These are phyloP conservation scores for Drosophila aff. DNA, from an alignment of 1,140 invertebrate species.

Conservation along the genomic window DNA sequence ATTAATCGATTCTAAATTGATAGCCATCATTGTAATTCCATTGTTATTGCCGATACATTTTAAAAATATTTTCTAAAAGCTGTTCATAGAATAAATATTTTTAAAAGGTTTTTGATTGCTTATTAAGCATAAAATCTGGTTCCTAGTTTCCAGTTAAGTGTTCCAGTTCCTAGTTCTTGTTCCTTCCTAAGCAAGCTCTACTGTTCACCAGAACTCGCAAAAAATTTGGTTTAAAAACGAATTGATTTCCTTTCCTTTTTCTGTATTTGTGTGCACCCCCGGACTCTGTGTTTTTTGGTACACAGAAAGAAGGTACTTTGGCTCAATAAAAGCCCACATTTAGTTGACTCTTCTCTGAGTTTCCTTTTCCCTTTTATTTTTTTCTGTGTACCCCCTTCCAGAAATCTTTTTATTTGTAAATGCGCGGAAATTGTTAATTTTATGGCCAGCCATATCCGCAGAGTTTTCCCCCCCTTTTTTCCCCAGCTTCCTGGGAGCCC, in stretches of 20 bases:
- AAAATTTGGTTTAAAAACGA: slow-evolving; percentile 31
- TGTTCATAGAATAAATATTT: background rate
- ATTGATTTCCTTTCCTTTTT: slow-evolving; percentile 2
- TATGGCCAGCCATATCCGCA: slow-evolving; percentile 73
- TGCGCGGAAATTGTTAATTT: slow-evolving; percentile 81
- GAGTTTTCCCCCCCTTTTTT: background rate
- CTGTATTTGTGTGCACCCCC: background rate
- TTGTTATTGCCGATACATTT: too few species aligned
- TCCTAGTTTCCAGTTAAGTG: too few species aligned
- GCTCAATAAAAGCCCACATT: background rate
- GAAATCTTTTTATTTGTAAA: slow-evolving; percentile 63
- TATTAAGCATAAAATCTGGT: background rate
- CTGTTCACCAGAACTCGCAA: slow-evolving; percentile 11
- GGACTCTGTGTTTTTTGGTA: background rate
- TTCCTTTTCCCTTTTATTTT: background rate
- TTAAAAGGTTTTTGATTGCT: background rate
- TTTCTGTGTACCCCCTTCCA: background rate
- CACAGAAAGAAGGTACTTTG: slow-evolving; percentile 12
- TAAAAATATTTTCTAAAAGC: too few species aligned
- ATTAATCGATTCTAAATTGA: background rate
- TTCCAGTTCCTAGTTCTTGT: background rate
- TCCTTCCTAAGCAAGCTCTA: background rate
- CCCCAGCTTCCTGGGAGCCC: slow-evolving; percentile 29
- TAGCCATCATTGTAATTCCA: too few species aligned
- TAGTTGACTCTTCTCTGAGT: background rate